These are phyloP conservation scores for silkworm (Bombyx mori) DNA, from an alignment of 1,140 invertebrate species.

Conservation along the genomic window ASM3026992v2 NC_085128.1:7013501-7014000, in stretches of 20 bases:
- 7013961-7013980: no score
- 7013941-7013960: no score
- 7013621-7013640: conserved; percentile 58
- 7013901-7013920: no score
- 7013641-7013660: conserved; percentile 46
- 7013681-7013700: conserved; percentile 13
- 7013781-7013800: no score
- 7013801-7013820: neutral
- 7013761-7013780: no score
- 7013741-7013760: no score
- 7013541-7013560: conserved; percentile 44
- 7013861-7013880: neutral
- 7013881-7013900: no score
- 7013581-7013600: conserved; percentile 57
- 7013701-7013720: neutral
- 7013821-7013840: conserved; percentile 1
- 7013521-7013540: conserved; percentile 53
- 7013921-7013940: no score
- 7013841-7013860: conserved; percentile 1
- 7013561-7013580: conserved; percentile 41
- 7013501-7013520: conserved; percentile 57
- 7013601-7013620: conserved; percentile 69
- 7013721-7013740: no score
- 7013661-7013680: conserved; percentile 54
- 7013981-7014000: no score